phyloP scores from a whole-genome alignment of 2,113 vertebrate genomes.

The Lepus americanus region DNA sequence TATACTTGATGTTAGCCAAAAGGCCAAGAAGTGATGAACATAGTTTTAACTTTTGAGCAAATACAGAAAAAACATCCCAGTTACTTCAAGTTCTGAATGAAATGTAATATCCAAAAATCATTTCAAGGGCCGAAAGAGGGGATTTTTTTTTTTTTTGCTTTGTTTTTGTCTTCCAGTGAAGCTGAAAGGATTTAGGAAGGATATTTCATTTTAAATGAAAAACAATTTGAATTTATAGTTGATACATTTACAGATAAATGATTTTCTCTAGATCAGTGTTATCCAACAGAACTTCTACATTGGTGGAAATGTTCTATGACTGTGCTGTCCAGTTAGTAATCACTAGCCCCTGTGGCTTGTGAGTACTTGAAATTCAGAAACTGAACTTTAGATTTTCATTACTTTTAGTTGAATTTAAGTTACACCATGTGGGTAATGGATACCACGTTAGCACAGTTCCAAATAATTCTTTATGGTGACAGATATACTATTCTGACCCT shows the following conservation, averaged over 20 bases:
- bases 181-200: slow-evolving; percentile 21
- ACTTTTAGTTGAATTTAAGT: slow-evolving; percentile 35
- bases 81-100: slow-evolving; percentile 30
- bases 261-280: slow-evolving; percentile 29
- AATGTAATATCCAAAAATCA: background rate
- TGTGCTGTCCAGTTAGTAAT: background rate
- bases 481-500: slow-evolving; percentile 3
- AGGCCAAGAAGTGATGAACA: background rate
- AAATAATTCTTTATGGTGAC: background rate
- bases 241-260: slow-evolving; percentile 25
- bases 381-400: slow-evolving; percentile 49
- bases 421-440: background rate
- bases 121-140: background rate
- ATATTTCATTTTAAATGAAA: slow-evolving; percentile 34
- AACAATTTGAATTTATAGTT: slow-evolving; percentile 39
- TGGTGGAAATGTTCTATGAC: slow-evolving; percentile 21
- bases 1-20: background rate
- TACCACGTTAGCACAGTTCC: background rate
- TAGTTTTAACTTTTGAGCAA: slow-evolving; percentile 34
- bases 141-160: background rate
- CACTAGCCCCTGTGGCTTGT: background rate
- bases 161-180: background rate
- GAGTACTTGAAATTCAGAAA: slow-evolving; percentile 21
- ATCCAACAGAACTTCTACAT: background rate
- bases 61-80: background rate